Evolutionary conservation across 1,140 invertebrate genomes (phyloP).

Genomic region (Triops cancriformis): DNA sequence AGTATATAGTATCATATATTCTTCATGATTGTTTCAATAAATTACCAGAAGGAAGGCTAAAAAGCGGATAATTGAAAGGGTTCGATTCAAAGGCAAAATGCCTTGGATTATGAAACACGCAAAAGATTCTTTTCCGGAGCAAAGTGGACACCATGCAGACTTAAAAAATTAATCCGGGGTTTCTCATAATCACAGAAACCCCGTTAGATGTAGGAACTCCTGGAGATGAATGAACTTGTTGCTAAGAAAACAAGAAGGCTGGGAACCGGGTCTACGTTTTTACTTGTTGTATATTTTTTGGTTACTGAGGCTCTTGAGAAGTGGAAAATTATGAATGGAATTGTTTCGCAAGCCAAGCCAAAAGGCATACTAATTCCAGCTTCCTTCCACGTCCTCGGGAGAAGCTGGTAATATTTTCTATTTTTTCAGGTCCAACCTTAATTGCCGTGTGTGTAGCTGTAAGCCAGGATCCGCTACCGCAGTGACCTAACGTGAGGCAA

Average conservation of each 20-base stretch:
- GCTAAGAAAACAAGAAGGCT: not conserved
- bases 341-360: slow-evolving; percentile 12
- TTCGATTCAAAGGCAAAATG: too few relatives aligned
- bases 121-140: too few relatives aligned
- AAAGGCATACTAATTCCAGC: slow-evolving; percentile 9
- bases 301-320: not conserved
- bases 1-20: too few relatives aligned
- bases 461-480: not conserved
- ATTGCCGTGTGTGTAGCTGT: not conserved
- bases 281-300: not conserved
- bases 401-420: not conserved
- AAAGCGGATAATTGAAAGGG: too few relatives aligned
- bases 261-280: not conserved
- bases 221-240: not conserved
- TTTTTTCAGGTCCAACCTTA: not conserved
- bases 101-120: too few relatives aligned
- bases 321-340: not conserved
- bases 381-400: not conserved
- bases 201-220: too few relatives aligned
- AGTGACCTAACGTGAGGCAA: not conserved
- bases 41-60: too few relatives aligned
- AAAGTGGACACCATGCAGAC: too few relatives aligned
- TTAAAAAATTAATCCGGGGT: too few relatives aligned
- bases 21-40: too few relatives aligned
- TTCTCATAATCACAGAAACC: too few relatives aligned